Evolutionary conservation across 2,797 vertebrate genomes (phyloP), one percentile per base, ranked within the genome.

Genomic region (Diplodus puntazzo): DNA sequence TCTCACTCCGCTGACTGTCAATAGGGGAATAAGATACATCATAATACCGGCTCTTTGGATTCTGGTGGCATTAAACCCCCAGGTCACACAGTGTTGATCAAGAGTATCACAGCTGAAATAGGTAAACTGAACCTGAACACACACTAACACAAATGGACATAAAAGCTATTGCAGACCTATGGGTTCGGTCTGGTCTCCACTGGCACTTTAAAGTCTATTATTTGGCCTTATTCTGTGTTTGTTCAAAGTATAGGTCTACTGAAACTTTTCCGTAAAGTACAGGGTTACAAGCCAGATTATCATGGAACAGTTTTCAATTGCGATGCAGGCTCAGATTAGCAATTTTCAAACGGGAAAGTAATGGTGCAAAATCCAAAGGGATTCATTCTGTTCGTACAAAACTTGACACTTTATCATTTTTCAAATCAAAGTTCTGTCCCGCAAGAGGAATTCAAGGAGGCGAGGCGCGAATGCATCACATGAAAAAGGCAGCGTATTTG

Each of bases 161-260:
- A 63, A 86, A 81, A 82, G 76, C 86, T 88, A 79, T 81, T 79
- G 82, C 69, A 83, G 70, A 88, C 71, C 77, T 80, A 55, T 77
- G 42, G 73, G 65, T 75, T 82, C 79, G 69, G 49, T 70, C 70
- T 81, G 76, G 64, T 76, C 76, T 73, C 77, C 63, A 48, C 54
- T 42, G 66, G 76, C 81, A 79, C 71, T 79, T 80, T 75, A 85
- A 93, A 90, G 69, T 85, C 85, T 92, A 59, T 90, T 84, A 91
- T 94, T 92, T 92, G 87, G 67, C 61, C 42, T 74, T 70, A 63
- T 81, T 90, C 68, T 67, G 39, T 91, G 79, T 91, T 92, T 91
- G 87, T 59, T 75, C 69, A 90, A 94, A 94, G 83, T 91, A 92
- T 87, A 89, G 88, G 84, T 81, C 82, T 86, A 64, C 85, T 64